A percentile compares a stretch with the other conserved stretches of the same genome.
Evolutionary conservation across 2,888 invertebrate species (phyloP).

Genomic region (Plagodis dolabraria): DNA sequence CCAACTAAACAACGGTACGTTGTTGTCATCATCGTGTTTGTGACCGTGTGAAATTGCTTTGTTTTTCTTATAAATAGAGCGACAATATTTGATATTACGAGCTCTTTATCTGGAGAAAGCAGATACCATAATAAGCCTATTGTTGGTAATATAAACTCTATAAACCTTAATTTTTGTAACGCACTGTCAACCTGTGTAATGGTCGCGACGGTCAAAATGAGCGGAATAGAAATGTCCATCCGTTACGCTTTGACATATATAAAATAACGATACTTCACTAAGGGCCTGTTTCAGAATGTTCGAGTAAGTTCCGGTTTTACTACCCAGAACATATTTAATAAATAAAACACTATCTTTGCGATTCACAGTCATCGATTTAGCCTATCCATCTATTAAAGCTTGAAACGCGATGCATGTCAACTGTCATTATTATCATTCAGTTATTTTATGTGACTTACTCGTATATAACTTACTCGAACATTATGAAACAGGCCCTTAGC

Average conservation of each 20-base stretch:
- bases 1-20: slow-evolving; percentile 5
- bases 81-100: slow-evolving; percentile 14
- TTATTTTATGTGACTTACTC: too few relatives aligned
- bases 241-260: background rate
- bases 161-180: slow-evolving; percentile 5
- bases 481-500: too few relatives aligned
- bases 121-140: background rate
- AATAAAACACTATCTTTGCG: too few relatives aligned
- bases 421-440: too few relatives aligned
- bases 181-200: slow-evolving; percentile 6
- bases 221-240: background rate
- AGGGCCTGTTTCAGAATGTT: too few relatives aligned
- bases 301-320: too few relatives aligned
- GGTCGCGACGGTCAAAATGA: background rate
- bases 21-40: slow-evolving; percentile 28
- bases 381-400: too few relatives aligned
- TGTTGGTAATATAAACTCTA: slow-evolving; percentile 7
- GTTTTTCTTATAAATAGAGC: slow-evolving; percentile 20
- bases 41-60: slow-evolving; percentile 30
- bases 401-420: too few relatives aligned
- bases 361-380: too few relatives aligned
- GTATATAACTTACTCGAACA: too few relatives aligned
- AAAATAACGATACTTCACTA: too few relatives aligned
- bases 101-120: slow-evolving; percentile 18
- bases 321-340: too few relatives aligned